A percentile compares a stretch with the other conserved stretches of the same genome.
These are phyloP conservation scores for Alces alces DNA, from an alignment of 2,113 vertebrate genomes.

Conservation along the genomic window DNA sequence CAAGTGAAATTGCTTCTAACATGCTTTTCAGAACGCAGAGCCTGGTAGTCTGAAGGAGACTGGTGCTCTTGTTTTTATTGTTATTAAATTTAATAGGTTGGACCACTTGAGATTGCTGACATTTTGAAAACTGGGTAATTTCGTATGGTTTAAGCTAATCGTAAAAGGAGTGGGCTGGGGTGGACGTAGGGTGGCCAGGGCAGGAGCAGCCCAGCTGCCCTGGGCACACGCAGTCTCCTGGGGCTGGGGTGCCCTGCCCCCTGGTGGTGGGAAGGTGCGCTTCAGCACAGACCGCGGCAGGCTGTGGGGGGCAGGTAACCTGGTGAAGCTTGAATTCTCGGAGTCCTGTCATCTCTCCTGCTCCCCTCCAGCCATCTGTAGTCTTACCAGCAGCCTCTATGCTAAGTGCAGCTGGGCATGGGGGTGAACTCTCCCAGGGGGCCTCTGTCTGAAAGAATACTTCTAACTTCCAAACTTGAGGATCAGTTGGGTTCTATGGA, in stretches of 20 bases:
- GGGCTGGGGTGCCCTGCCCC: constrained; percentile 26
- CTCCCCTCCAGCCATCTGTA: background rate
- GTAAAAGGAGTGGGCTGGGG: background rate
- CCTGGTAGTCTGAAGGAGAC: background rate
- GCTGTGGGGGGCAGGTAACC: background rate
- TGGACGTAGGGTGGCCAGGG: background rate
- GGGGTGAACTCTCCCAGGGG: background rate
- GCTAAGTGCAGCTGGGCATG: background rate
- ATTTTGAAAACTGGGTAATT: background rate
- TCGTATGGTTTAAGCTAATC: background rate
- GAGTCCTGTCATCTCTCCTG: background rate
- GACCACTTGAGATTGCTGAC: background rate
- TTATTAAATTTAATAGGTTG: background rate
- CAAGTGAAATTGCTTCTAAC: background rate
- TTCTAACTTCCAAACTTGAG: background rate
- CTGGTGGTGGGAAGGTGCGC: constrained; percentile 18
- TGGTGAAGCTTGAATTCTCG: background rate
- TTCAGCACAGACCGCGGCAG: background rate
- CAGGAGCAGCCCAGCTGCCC: background rate
- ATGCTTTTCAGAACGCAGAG: background rate
- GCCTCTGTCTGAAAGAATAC: background rate
- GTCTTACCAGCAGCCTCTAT: background rate
- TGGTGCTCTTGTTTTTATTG: background rate
- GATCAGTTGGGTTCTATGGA: background rate
- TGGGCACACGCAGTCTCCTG: background rate